phyloP scores from a whole-genome alignment of 2,113 vertebrate genomes.

The Scomber japonicus region DNA sequence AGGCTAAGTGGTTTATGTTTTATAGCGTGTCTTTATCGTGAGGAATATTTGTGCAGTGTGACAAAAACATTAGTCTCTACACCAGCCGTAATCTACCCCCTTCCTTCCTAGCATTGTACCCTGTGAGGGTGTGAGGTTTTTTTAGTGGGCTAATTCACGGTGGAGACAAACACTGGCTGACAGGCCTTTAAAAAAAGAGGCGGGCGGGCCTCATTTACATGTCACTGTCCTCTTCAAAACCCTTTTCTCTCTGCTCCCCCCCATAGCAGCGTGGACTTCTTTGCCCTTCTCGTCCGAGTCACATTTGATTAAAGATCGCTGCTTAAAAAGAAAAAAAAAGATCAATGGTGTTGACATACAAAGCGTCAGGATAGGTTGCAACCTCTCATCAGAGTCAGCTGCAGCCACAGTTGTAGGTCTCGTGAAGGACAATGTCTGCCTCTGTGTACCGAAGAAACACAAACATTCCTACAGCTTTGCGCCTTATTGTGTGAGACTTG shows the following conservation, averaged over 20 bases:
- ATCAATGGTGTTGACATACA: conserved; percentile 71
- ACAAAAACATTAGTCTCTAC: conserved; percentile 64
- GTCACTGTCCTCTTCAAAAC: conserved; percentile 71
- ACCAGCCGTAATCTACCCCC: conserved; percentile 60
- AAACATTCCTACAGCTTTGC: conserved; percentile 71
- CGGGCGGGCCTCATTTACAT: conserved; percentile 67
- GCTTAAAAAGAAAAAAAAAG: conserved; percentile 49
- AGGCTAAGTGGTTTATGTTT: conserved; percentile 52
- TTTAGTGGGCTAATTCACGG: conserved; percentile 71
- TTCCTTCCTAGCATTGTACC: conserved; percentile 80
- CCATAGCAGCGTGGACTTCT: conserved; percentile 40
- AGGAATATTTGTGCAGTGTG: conserved; percentile 79
- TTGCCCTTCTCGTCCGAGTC: conserved; percentile 55
- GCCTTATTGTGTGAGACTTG: conserved; percentile 71
- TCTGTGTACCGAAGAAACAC: conserved; percentile 59
- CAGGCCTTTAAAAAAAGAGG: conserved; percentile 65
- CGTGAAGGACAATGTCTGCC: conserved; percentile 65
- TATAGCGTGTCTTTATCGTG: conserved; percentile 69
- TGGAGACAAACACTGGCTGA: conserved; percentile 73
- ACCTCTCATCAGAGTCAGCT: conserved; percentile 58
- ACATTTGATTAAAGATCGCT: conserved; percentile 73
- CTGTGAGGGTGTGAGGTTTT: conserved; percentile 71
- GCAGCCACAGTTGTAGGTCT: conserved; percentile 29
- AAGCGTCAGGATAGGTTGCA: conserved; percentile 55
- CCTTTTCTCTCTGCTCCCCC: conserved; percentile 51